Evolutionary conservation across 2,888 invertebrate species (phyloP).

Genomic region (Nephrotoma guestfalica): DNA sequence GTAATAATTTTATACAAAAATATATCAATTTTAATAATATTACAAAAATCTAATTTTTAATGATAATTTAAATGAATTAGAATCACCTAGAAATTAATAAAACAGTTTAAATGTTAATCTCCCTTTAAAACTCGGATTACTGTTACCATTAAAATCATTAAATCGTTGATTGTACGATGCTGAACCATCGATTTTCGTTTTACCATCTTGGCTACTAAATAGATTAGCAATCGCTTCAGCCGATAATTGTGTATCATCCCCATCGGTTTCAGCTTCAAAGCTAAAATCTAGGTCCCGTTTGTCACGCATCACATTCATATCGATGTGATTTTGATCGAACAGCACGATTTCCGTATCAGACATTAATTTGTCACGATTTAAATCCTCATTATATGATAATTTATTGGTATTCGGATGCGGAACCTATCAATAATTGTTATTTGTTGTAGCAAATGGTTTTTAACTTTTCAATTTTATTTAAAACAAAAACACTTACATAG

Average conservation of each 20-base stretch:
- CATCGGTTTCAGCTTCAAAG: conserved; percentile 28
- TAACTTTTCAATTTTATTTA: background rate
- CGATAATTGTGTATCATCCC: conserved; percentile 26
- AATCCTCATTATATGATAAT: background rate
- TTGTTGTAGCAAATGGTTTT: background rate
- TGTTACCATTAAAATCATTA: conserved; percentile 15
- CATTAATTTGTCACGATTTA: background rate
- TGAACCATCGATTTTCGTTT: conserved; percentile 27
- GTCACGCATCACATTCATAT: conserved; percentile 10
- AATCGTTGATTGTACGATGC: conserved; percentile 25
- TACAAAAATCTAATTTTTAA: conserved; percentile 1
- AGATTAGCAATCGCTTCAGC: conserved; percentile 28
- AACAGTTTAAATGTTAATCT: conserved; percentile 27
- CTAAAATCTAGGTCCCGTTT: conserved; percentile 29
- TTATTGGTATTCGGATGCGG: background rate
- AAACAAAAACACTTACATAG: background rate
- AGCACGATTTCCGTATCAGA: background rate
- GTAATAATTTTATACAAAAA: background rate
- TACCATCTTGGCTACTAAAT: conserved; percentile 26
- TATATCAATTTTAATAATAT: background rate
- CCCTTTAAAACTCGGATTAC: conserved; percentile 28
- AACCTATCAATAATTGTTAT: background rate
- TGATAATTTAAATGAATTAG: background rate
- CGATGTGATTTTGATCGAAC: background rate
- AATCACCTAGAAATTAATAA: conserved; percentile 16